Conservation (phyloP, 2,113 vertebrate genomes). For the Crotophaga sulcirostris region DNA sequence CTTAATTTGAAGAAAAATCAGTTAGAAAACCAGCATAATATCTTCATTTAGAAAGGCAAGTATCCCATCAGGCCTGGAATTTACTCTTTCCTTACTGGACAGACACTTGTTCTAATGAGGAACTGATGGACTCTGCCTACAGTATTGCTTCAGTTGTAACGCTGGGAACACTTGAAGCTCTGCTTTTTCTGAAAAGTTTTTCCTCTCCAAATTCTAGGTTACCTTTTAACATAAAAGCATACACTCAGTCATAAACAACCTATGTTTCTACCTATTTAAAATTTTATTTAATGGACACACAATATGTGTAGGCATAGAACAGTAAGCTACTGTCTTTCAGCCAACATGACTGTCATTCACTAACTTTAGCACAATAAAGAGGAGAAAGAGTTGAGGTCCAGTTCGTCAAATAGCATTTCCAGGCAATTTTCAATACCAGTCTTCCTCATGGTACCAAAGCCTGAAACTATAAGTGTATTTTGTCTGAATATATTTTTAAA, state of each 20-base stretch:
- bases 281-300: not conserved
- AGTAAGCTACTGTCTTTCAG: not conserved
- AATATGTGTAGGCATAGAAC: not conserved
- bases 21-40: not conserved
- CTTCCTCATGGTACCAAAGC: not conserved
- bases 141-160: not conserved
- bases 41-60: not conserved
- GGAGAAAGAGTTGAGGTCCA: not conserved
- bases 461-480: not conserved
- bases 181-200: not conserved
- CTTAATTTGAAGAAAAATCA: not conserved
- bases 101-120: not conserved
- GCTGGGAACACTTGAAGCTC: not conserved
- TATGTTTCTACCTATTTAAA: not conserved
- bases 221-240: not conserved
- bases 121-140: not conserved
- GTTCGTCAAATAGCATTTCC: not conserved
- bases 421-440: not conserved
- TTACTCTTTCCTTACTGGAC: not conserved
- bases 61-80: not conserved
- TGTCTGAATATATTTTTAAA: not conserved
- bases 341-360: not conserved
- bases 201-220: not conserved
- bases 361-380: not conserved
- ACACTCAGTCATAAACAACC: not conserved